Conservation (phyloP, 1,140 invertebrate genomes). For the Zaprionus ornatus region DNA sequence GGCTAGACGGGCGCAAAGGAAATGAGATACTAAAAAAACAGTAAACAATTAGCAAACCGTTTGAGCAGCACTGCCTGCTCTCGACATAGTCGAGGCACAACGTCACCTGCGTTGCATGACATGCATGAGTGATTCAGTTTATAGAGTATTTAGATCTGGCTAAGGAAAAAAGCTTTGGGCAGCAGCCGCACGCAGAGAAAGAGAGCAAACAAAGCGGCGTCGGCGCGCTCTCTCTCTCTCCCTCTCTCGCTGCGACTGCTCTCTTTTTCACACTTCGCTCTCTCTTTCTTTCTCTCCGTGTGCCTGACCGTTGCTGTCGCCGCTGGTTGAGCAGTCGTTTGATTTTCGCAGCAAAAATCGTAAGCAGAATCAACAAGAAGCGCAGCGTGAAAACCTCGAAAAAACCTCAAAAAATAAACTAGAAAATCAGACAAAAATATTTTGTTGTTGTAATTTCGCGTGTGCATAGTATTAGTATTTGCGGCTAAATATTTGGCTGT, state of each 20-base stretch:
- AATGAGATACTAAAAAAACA: neutral
- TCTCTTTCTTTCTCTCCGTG: constrained; percentile 21
- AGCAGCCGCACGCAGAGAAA: constrained; percentile 46
- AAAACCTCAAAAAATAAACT: constrained; percentile 20
- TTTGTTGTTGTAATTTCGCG: constrained; percentile 2
- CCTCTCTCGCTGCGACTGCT: constrained; percentile 1
- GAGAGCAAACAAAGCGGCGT: constrained; percentile 39
- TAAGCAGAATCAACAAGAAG: constrained; percentile 67
- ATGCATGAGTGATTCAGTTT: constrained; percentile 56
- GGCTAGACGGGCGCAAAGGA: neutral
- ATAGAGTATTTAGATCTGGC: constrained; percentile 33
- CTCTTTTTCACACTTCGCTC: neutral
- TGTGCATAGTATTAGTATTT: constrained; percentile 11
- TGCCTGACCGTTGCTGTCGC: constrained; percentile 45
- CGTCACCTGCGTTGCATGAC: constrained; percentile 50
- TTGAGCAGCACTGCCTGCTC: constrained; percentile 30
- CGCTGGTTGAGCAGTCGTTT: constrained; percentile 30
- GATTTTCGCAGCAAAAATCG: constrained; percentile 75
- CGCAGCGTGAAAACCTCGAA: constrained; percentile 33
- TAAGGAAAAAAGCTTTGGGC: constrained; percentile 65
- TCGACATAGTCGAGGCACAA: constrained; percentile 46
- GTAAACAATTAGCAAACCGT: constrained; percentile 12
- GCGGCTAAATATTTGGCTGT: neutral
- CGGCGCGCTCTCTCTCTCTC: constrained; percentile 37
- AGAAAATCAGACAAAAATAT: constrained; percentile 29